These are phyloP conservation scores for Oncorhynchus tshawytscha DNA, from an alignment of 2,113 vertebrate species.

Conservation along the genomic window DNA sequence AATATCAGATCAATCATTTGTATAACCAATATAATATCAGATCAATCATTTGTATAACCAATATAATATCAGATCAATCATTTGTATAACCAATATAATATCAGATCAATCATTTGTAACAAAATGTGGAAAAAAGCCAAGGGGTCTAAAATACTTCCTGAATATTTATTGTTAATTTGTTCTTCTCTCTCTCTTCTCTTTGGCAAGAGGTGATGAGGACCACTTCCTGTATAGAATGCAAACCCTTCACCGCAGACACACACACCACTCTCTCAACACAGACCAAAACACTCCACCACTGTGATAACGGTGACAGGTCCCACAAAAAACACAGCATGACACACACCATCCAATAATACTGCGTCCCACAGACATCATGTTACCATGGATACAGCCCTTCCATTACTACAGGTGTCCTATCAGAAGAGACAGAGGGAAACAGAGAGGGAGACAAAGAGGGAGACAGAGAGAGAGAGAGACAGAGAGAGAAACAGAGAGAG, in stretches of 20 bases:
- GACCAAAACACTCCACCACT: conserved; percentile 30
- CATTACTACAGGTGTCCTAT: not conserved
- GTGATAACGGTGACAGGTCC: conserved; percentile 34
- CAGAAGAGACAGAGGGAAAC: not conserved
- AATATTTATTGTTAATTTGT: not conserved
- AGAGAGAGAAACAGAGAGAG: too few relatives aligned
- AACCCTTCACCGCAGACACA: conserved; percentile 45
- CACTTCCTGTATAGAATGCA: too few relatives aligned
- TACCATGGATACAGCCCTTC: not conserved
- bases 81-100: too few relatives aligned
- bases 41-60: too few relatives aligned
- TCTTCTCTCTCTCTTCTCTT: not conserved
- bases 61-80: too few relatives aligned
- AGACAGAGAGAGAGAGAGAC: too few relatives aligned
- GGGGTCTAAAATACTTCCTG: too few relatives aligned
- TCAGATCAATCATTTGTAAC: too few relatives aligned
- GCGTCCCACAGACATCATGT: not conserved
- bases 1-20: too few relatives aligned
- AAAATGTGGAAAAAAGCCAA: too few relatives aligned
- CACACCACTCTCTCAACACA: not conserved
- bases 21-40: too few relatives aligned
- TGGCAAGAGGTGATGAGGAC: too few relatives aligned
- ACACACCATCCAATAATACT: not conserved
- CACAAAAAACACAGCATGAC: not conserved
- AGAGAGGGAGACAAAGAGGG: not conserved